phyloP scores from a whole-genome alignment of 2,888 invertebrate genomes.

The Philopedon plagiatum region DNA sequence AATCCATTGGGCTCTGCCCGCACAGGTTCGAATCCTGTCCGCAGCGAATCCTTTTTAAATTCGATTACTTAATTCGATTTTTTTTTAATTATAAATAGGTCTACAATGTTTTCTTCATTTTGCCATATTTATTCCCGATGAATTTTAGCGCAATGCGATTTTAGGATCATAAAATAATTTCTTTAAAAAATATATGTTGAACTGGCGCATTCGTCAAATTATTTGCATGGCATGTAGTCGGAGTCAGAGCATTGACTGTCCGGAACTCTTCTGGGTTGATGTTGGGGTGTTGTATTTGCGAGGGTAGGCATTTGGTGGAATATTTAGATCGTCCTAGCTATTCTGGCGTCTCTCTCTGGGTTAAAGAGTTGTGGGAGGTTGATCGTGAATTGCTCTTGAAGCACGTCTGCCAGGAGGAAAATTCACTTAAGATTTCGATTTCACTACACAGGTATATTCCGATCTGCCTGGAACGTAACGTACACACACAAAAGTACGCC shows the following conservation, averaged over 20 bases:
- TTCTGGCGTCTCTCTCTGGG: not conserved
- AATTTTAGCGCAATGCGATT: no score
- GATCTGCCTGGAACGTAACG: no score
- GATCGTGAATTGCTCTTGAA: not conserved
- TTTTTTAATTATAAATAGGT: not conserved
- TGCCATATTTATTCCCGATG: not conserved
- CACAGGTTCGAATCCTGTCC: conserved; percentile 90
- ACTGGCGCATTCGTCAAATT: no score
- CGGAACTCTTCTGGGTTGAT: not conserved
- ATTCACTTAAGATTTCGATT: no score
- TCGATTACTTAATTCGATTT: no score
- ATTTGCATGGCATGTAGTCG: no score
- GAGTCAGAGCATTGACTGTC: not conserved
- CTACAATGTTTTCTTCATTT: not conserved
- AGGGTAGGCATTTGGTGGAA: not conserved
- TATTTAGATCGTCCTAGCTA: not conserved
- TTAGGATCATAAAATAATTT: no score
- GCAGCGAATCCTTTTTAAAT: conserved; percentile 74
- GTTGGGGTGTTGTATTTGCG: not conserved
- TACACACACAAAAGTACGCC: no score
- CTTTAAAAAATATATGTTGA: no score
- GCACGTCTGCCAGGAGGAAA: not conserved
- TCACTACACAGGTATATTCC: no score
- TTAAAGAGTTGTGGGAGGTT: no score
- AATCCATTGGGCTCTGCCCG: conserved; percentile 84